Base-by-base conservation (phyloP, 1,140 invertebrate genomes). In the Theocolax elegans region DNA sequence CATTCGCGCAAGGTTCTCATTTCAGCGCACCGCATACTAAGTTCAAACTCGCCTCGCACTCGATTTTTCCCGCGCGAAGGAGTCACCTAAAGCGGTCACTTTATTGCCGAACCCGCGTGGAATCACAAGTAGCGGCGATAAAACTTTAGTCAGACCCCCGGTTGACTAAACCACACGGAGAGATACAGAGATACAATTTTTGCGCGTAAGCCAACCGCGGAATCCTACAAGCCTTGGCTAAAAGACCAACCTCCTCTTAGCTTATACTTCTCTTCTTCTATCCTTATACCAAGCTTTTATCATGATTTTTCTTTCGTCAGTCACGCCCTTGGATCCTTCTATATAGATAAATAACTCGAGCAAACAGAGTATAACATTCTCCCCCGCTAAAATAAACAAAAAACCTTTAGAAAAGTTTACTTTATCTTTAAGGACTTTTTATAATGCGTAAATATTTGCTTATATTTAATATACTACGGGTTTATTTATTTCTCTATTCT, bases 11-110 rank as follows among this genome's bases (percentile, higher is more conserved):
- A n/a, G n/a, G n/a, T n/a, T n/a, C n/a, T n/a, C n/a, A n/a, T n/a
- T n/a, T n/a, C n/a, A n/a, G n/a, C n/a, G n/a, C n/a, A n/a, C n/a
- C n/a, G n/a, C n/a, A n/a, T n/a, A n/a, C n/a, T n/a, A n/a, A n/a
- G n/a, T n/a, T n/a, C n/a, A n/a, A n/a, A n/a, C n/a, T n/a, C n/a
- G n/a, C n/a, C n/a, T n/a, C n/a, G n/a, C n/a, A n/a, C n/a, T n/a
- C n/a, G n/a, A n/a, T n/a, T n/a, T n/a, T n/a, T n/a, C n/a, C n/a
- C n/a, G n/a, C n/a, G n/a, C n/a, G n/a, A n/a, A n/a, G n/a, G n/a
- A n/a, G n/a, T n/a, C n/a, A n/a, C n/a, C n/a, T 23, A 73, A 76
- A 73, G 68, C 59, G 69, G 73, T 76, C 75, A 76, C 67, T 76
- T 75, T 75, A 67, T 74, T 70, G 68, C 66, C 38, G 51, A 59